Conservation (phyloP, 2,113 vertebrate species). For the Tonatia bakeri region DNA sequence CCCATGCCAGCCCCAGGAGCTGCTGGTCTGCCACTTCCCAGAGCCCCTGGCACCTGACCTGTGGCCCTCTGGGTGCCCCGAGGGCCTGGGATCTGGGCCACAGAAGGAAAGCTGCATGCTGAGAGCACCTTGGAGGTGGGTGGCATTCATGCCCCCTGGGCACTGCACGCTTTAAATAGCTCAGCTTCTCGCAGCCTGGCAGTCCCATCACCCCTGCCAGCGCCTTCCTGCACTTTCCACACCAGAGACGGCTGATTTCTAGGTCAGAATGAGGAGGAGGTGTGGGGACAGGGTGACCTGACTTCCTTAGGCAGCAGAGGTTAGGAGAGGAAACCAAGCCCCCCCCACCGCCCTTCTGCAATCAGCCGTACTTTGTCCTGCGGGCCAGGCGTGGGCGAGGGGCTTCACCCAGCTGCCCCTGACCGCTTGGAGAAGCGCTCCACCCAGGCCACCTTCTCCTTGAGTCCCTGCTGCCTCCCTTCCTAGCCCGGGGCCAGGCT, state of each 20-base stretch:
- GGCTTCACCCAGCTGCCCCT: neutral
- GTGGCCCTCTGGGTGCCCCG: neutral
- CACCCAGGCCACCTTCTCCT: neutral
- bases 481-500: neutral
- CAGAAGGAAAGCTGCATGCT: neutral
- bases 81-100: conserved; percentile 4
- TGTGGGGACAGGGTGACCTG: neutral
- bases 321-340: neutral
- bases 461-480: fast-evolving
- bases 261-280: conserved; percentile 8
- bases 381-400: neutral
- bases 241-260: conserved; percentile 15
- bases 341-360: neutral
- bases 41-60: conserved; percentile 20
- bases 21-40: neutral
- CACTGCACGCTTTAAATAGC: conserved; percentile 38
- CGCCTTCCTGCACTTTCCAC: conserved; percentile 48
- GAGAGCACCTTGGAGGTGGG: neutral
- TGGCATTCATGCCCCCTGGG: neutral
- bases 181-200: conserved; percentile 21
- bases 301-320: neutral
- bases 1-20: neutral
- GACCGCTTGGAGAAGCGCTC: neutral
- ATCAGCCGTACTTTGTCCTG: neutral
- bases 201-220: conserved; percentile 4